phyloP scores from a whole-genome alignment of 2,113 vertebrate species.

The Clinocottus analis region DNA sequence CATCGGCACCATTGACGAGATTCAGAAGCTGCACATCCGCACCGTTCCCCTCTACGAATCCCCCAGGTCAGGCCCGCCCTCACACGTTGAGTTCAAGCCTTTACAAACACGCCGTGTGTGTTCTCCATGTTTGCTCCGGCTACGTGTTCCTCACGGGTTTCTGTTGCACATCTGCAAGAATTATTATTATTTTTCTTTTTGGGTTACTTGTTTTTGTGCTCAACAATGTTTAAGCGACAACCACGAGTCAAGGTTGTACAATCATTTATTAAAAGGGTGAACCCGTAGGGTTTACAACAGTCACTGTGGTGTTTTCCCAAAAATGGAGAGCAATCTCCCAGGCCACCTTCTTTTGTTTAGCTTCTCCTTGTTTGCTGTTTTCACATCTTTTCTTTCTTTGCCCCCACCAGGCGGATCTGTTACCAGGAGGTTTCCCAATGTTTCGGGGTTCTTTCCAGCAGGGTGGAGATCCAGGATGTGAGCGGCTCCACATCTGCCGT shows the following conservation, averaged over 20 bases:
- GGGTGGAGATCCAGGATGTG: slow-evolving; percentile 96
- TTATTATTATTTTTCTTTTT: neutral
- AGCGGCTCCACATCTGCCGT: slow-evolving; percentile 93
- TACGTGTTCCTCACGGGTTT: neutral
- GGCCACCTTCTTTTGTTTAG: neutral
- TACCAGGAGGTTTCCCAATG: slow-evolving; percentile 99
- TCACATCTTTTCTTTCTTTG: neutral
- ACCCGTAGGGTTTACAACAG: no score
- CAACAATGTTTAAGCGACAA: neutral
- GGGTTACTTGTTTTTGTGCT: neutral
- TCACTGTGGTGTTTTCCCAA: slow-evolving; percentile 1
- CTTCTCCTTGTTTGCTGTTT: slow-evolving; percentile 6
- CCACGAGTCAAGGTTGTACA: neutral
- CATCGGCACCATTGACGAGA: slow-evolving; percentile 98
- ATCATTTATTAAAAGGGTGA: slow-evolving; percentile 21
- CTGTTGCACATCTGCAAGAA: neutral
- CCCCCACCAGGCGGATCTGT: slow-evolving; percentile 91
- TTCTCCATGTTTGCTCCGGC: slow-evolving; percentile 19
- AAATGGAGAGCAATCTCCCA: slow-evolving; percentile 4
- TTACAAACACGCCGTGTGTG: slow-evolving; percentile 10
- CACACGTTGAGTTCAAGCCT: slow-evolving; percentile 10
- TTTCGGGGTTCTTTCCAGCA: slow-evolving; percentile 95
- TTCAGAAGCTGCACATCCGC: slow-evolving; percentile 98
- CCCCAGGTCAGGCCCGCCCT: slow-evolving; percentile 86
- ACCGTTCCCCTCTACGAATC: slow-evolving; percentile 97